Conservation (phyloP, 2,888 invertebrate genomes). For the Sarcophaga subvicina region DNA sequence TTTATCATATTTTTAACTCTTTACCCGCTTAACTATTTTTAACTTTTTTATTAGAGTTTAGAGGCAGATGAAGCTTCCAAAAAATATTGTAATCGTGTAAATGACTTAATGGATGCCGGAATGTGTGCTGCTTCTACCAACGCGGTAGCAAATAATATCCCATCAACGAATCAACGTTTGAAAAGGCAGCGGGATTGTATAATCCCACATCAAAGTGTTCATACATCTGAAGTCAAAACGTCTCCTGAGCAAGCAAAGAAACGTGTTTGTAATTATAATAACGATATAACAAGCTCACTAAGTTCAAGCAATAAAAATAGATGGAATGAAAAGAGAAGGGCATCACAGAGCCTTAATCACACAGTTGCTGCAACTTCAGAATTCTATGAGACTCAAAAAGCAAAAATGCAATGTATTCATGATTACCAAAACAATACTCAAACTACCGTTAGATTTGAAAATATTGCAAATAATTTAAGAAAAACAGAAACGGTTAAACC, state of each 20-base stretch:
- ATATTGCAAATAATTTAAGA: slow-evolving; percentile 68
- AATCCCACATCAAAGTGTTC: slow-evolving; percentile 55
- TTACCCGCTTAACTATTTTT: not conserved
- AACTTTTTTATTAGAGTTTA: slow-evolving; percentile 75
- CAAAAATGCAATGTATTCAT: slow-evolving; percentile 41
- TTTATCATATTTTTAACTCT: slow-evolving; percentile 16
- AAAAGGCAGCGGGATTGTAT: slow-evolving; percentile 77
- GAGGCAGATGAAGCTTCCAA: slow-evolving; percentile 73
- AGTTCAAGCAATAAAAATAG: slow-evolving; percentile 80
- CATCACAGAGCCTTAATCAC: slow-evolving; percentile 32
- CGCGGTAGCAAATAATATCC: not conserved
- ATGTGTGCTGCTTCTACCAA: not conserved
- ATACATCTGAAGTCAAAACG: slow-evolving; percentile 36
- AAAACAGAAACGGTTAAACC: slow-evolving; percentile 63
- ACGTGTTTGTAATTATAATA: slow-evolving; percentile 78
- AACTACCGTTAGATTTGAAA: slow-evolving; percentile 60
- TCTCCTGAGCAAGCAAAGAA: slow-evolving; percentile 80
- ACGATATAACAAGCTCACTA: slow-evolving; percentile 80
- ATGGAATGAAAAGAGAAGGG: slow-evolving; percentile 69
- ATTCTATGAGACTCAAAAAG: slow-evolving; percentile 55
- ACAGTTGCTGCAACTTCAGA: slow-evolving; percentile 43
- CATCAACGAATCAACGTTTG: slow-evolving; percentile 65
- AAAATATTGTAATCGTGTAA: slow-evolving; percentile 78
- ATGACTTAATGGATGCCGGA: slow-evolving; percentile 70
- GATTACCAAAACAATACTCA: not conserved